Conservation (phyloP, 1,140 invertebrate genomes). For the Drosophila pseudoananassae region DNA sequence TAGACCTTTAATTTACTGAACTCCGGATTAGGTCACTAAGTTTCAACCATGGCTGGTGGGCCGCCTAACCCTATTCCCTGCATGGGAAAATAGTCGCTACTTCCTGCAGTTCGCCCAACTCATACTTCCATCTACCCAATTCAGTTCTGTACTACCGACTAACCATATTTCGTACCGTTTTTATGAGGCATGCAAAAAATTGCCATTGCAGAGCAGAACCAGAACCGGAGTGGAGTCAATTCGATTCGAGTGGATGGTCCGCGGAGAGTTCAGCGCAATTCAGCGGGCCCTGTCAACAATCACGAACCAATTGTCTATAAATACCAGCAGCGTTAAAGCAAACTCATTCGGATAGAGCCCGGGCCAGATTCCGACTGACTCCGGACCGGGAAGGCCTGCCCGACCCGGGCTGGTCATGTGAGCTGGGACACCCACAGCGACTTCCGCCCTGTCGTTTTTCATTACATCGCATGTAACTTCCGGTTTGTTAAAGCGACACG, state of each 20-base stretch:
- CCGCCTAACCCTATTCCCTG: conserved; percentile 70
- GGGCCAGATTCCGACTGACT: conserved; percentile 3
- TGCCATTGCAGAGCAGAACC: conserved; percentile 43
- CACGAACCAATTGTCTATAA: conserved; percentile 83
- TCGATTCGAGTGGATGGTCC: conserved; percentile 38
- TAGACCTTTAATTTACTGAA: background rate
- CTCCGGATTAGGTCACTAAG: conserved; percentile 37
- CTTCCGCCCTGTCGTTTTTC: conserved; percentile 80
- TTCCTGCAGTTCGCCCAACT: conserved; percentile 55
- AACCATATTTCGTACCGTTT: conserved; percentile 70
- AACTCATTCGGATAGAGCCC: conserved; percentile 58
- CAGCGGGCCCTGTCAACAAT: conserved; percentile 77
- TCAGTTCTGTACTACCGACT: conserved; percentile 12
- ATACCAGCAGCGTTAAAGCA: conserved; percentile 76
- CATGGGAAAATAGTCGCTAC: conserved; percentile 55
- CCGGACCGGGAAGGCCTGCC: conserved; percentile 7
- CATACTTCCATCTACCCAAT: background rate
- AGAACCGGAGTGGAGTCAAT: conserved; percentile 11
- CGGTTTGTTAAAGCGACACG: conserved; percentile 82
- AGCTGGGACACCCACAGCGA: conserved; percentile 46
- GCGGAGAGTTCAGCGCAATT: conserved; percentile 54
- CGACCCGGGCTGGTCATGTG: background rate
- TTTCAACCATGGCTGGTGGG: conserved; percentile 23
- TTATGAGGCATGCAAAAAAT: conserved; percentile 76
- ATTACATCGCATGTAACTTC: conserved; percentile 82